phyloP scores from a whole-genome alignment of 2,113 vertebrate species.

The Larimichthys crocea region DNA sequence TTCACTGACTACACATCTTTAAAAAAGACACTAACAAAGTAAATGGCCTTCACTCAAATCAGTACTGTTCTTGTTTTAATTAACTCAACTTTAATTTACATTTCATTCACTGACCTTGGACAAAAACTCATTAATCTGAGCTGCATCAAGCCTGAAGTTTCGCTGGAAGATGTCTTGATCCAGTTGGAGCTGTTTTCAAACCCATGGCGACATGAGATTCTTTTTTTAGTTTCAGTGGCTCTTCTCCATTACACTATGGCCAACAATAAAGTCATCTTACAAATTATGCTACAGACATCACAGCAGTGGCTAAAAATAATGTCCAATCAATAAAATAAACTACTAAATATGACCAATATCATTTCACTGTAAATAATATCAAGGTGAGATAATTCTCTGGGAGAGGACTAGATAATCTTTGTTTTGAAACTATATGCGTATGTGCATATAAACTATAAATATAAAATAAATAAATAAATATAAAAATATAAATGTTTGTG shows the following conservation, averaged over 20 bases:
- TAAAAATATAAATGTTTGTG: too few species aligned
- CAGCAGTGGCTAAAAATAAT: not conserved
- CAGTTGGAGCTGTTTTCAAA: not conserved
- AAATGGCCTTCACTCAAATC: not conserved
- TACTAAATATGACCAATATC: too few species aligned
- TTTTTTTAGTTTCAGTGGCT: too few species aligned
- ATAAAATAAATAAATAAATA: too few species aligned
- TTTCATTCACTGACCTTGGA: not conserved
- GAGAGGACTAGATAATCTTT: too few species aligned
- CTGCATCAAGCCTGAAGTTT: not conserved
- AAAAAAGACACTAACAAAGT: not conserved
- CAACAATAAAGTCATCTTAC: not conserved
- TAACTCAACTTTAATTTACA: not conserved
- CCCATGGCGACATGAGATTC: not conserved
- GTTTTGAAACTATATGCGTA: too few species aligned
- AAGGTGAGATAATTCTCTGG: too few species aligned
- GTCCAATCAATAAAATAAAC: not conserved
- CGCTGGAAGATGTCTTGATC: not conserved
- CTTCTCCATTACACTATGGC: not conserved
- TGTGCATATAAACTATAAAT: too few species aligned
- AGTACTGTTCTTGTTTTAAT: not conserved
- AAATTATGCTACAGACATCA: not conserved
- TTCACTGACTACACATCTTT: not conserved
- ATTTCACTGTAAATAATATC: too few species aligned
- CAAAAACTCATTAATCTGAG: not conserved